Conservation (phyloP, 2,113 vertebrate genomes). For the Rhinogobius similis region DNA sequence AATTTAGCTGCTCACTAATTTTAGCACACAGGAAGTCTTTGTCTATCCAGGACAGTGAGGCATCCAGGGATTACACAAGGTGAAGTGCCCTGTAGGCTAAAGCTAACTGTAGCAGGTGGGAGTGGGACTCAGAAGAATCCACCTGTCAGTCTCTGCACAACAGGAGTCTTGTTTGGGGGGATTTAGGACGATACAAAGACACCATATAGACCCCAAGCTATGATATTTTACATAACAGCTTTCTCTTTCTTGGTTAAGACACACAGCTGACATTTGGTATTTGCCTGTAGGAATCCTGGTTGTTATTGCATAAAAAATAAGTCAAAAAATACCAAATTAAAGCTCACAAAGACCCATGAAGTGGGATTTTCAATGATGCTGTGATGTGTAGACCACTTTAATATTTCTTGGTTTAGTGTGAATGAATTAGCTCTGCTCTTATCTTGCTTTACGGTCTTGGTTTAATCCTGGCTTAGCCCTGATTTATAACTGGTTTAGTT, state of each 20-base stretch:
- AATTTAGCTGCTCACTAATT: not conserved
- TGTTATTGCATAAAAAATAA: not conserved
- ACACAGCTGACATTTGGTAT: not conserved
- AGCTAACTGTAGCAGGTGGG: constrained; percentile 22
- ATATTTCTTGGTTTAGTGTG: not conserved
- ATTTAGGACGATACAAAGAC: constrained; percentile 8
- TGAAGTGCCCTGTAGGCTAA: constrained; percentile 22
- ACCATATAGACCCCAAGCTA: constrained; percentile 5
- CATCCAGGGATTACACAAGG: constrained; percentile 21
- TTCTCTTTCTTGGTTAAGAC: not conserved
- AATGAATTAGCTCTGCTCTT: not conserved
- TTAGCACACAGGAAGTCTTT: constrained; percentile 23
- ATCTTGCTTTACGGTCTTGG: not conserved
- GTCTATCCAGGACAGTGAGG: constrained; percentile 1
- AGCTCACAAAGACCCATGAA: not conserved
- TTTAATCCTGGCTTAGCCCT: not conserved
- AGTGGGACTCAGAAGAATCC: constrained; percentile 20
- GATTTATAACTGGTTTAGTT: not conserved
- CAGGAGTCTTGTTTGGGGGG: constrained; percentile 36
- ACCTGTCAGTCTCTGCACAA: constrained; percentile 43
- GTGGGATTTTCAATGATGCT: not conserved
- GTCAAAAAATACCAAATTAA: not conserved
- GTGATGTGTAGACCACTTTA: not conserved
- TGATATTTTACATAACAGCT: not conserved
- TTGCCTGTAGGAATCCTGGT: constrained; percentile 2